Conservation (phyloP, 2,797 vertebrate species). For the Anniella stebbinsi region DNA sequence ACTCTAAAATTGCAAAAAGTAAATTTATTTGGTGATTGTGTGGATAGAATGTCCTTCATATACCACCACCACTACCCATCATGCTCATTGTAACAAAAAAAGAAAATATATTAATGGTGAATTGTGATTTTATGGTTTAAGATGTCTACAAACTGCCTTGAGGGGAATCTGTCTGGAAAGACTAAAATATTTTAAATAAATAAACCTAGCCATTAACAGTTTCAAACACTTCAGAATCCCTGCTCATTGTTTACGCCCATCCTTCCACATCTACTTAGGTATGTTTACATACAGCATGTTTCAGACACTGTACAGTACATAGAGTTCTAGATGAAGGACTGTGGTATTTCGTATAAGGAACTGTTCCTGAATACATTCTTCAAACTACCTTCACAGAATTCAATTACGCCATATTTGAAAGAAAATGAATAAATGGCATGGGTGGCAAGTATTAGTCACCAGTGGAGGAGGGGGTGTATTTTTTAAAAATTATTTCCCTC, state of each 20-base stretch:
- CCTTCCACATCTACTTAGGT: neutral
- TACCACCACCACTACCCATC: neutral
- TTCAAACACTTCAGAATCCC: neutral
- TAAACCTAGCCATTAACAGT: slow-evolving; percentile 5
- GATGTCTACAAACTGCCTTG: neutral
- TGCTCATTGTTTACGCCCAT: rapidly evolving
- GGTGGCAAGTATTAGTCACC: neutral
- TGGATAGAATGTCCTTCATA: neutral
- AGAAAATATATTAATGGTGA: neutral
- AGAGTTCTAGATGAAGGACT: neutral
- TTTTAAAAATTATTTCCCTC: slow-evolving; percentile 12
- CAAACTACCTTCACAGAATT: neutral
- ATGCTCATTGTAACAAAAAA: neutral
- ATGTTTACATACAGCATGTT: rapidly evolving
- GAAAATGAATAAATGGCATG: neutral
- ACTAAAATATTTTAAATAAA: neutral
- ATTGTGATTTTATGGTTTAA: no score
- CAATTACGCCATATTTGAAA: neutral
- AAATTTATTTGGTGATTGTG: neutral
- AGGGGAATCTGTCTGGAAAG: neutral
- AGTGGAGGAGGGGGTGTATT: neutral
- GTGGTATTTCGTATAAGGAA: neutral
- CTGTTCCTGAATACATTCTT: neutral
- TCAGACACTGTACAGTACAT: neutral
- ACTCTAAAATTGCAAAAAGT: neutral